Evolutionary conservation across 2,113 vertebrate species (phyloP).

Genomic region (Hemichromis elongatus): DNA sequence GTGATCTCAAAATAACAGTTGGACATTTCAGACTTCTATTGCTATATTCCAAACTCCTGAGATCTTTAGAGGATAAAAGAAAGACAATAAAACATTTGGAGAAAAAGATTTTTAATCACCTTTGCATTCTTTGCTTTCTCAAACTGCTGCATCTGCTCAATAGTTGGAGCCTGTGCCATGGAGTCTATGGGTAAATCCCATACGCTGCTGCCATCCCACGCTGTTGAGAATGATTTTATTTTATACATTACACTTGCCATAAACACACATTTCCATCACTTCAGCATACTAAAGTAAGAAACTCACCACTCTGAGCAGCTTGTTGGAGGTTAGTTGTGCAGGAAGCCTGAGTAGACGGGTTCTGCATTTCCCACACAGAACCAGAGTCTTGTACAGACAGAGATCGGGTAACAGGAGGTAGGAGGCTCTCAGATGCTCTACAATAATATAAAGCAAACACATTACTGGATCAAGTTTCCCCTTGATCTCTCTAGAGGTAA

Average conservation of each 20-base stretch:
- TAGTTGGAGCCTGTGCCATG: conserved; percentile 82
- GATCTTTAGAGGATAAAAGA: not conserved
- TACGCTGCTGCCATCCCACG: conserved; percentile 95
- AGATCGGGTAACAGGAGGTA: conserved; percentile 89
- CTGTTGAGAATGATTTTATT: conserved; percentile 55
- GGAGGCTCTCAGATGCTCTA: conserved; percentile 89
- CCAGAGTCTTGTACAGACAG: conserved; percentile 89
- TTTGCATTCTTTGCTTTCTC: conserved; percentile 92
- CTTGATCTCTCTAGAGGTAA: not conserved
- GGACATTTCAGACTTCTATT: not conserved
- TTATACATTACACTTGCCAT: not conserved
- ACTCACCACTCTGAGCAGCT: conserved; percentile 64
- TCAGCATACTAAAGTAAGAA: not conserved
- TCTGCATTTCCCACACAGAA: conserved; percentile 97
- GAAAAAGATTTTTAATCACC: conserved; percentile 45
- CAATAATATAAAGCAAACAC: not conserved
- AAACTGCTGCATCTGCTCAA: conserved; percentile 95
- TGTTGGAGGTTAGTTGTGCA: conserved; percentile 74
- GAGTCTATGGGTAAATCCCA: conserved; percentile 97
- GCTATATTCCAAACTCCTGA: not conserved
- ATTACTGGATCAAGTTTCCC: not conserved
- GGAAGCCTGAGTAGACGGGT: conserved; percentile 82
- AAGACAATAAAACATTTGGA: not conserved
- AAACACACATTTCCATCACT: not conserved
- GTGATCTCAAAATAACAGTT: not conserved